These are phyloP conservation scores for Calliopsis andreniformis DNA, from an alignment of 1,140 invertebrate species.

Conservation along the genomic window DNA sequence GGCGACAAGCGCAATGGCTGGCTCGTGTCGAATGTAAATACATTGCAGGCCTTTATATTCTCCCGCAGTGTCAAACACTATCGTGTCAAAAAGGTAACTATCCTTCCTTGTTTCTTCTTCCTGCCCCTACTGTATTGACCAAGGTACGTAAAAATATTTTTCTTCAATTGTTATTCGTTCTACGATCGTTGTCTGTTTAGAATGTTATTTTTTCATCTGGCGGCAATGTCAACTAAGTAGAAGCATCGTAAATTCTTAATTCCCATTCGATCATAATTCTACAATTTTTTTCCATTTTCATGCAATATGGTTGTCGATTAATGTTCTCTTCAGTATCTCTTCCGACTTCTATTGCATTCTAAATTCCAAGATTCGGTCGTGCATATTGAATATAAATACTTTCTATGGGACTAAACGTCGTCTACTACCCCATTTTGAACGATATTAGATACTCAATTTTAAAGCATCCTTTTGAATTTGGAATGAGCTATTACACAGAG, in stretches of 20 bases:
- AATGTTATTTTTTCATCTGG: not conserved
- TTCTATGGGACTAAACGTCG: not conserved
- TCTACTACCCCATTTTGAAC: not conserved
- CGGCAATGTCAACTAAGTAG: slow-evolving; percentile 16
- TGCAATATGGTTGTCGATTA: not conserved
- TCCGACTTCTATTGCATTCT: not conserved
- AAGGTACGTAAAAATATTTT: not conserved
- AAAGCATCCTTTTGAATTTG: too few species aligned
- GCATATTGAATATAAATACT: not conserved
- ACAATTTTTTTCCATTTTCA: not conserved
- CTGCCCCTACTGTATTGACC: too few species aligned
- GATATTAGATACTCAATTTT: not conserved
- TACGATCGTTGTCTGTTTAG: not conserved
- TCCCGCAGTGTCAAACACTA: slow-evolving; percentile 26
- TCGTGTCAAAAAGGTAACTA: slow-evolving; percentile 3
- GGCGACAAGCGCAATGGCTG: slow-evolving; percentile 42
- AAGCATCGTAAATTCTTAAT: not conserved
- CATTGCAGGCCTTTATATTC: not conserved
- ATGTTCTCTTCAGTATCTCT: not conserved
- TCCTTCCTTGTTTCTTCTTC: not conserved
- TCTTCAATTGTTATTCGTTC: not conserved
- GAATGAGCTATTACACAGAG: too few species aligned
- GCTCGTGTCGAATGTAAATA: slow-evolving; percentile 36
- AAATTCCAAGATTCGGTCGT: not conserved
- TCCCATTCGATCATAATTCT: too few species aligned